These are phyloP conservation scores for Micromesistius poutassou DNA, from an alignment of 2,797 vertebrate genomes.

Conservation along the genomic window DNA sequence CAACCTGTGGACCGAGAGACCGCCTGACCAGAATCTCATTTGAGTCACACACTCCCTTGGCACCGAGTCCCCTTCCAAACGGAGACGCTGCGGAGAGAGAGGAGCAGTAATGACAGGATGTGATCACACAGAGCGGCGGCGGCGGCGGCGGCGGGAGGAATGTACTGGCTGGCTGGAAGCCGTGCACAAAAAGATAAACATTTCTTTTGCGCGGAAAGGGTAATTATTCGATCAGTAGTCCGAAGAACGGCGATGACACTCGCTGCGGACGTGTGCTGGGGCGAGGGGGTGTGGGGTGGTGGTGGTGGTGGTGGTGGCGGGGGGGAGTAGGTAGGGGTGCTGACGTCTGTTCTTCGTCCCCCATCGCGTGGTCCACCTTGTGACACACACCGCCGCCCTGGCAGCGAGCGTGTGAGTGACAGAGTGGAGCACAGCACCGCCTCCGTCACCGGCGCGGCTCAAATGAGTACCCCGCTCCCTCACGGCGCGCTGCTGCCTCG, in stretches of 20 bases:
- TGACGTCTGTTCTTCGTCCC: background rate
- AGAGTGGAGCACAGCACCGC: background rate
- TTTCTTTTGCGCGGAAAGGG: background rate
- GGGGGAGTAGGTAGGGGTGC: background rate
- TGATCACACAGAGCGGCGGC: background rate
- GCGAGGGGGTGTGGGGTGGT: background rate
- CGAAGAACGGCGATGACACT: background rate
- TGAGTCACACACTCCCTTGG: background rate
- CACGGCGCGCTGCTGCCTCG: conserved; percentile 74
- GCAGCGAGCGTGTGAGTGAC: background rate
- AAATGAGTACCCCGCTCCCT: conserved; percentile 73
- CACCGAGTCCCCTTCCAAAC: background rate
- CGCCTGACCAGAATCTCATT: background rate
- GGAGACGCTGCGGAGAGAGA: background rate
- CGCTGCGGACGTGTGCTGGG: background rate
- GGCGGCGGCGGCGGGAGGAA: no score
- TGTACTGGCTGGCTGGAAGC: background rate
- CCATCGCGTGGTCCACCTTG: background rate
- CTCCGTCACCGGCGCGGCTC: conserved; percentile 57
- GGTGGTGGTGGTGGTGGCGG: no score
- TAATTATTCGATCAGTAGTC: background rate
- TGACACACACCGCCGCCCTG: background rate
- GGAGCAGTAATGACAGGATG: background rate
- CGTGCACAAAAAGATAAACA: background rate
- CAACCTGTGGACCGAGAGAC: background rate